Percentiles rank a stretch among this genome's conserved stretches.
These are phyloP conservation scores for Saturnia japonica DNA, from an alignment of 2,888 invertebrate genomes.

Conservation along the genomic window DNA sequence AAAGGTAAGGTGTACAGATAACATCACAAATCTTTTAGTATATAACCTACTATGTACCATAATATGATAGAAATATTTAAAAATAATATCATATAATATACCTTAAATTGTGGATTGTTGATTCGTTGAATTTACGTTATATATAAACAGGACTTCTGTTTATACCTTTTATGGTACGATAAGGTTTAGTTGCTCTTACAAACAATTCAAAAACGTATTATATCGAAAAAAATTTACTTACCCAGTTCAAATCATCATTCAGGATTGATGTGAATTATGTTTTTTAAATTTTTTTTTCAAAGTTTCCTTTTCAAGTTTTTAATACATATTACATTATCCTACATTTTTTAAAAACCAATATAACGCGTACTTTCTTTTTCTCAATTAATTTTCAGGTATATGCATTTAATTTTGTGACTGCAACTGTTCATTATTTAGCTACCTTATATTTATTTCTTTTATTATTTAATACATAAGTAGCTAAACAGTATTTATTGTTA, in stretches of 20 bases:
- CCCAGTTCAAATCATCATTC: not conserved
- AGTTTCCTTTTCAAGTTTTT: not conserved
- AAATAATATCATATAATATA: not conserved
- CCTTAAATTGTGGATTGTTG: not conserved
- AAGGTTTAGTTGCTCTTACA: not conserved
- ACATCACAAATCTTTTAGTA: slow-evolving; percentile 21
- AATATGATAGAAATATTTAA: slow-evolving; percentile 1
- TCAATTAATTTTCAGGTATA: not conserved
- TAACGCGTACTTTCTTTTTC: not conserved
- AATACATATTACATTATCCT: not conserved
- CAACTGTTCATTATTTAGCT: not conserved
- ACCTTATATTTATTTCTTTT: not conserved
- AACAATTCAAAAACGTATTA: not conserved
- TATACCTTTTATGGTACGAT: not conserved
- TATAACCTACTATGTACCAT: slow-evolving; percentile 11
- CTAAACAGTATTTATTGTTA: slow-evolving; percentile 13
- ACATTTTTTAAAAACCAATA: not conserved
- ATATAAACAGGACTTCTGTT: not conserved
- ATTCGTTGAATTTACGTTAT: not conserved
- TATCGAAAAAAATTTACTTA: not conserved
- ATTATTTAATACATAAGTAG: slow-evolving; percentile 4
- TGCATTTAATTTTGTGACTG: not conserved
- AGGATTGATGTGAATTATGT: not conserved
- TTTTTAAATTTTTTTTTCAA: not conserved
- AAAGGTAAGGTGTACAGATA: slow-evolving; percentile 9